phyloP scores from a whole-genome alignment of 2,888 invertebrate genomes.

The Conops quadrifasciatus region DNA sequence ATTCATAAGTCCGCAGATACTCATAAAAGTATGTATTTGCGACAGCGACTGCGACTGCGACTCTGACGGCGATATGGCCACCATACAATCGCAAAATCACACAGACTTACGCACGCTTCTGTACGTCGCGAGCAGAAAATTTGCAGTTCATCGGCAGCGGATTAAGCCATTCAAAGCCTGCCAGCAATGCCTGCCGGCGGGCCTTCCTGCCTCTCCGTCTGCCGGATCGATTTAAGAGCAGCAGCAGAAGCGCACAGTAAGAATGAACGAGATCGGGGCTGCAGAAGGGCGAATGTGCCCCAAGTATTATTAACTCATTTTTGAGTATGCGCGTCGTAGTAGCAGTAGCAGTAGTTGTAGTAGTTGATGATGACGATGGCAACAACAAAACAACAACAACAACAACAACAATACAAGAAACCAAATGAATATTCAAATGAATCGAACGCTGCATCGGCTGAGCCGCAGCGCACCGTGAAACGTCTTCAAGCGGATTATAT shows the following conservation, averaged over 20 bases:
- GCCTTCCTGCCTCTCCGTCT: conserved; percentile 5
- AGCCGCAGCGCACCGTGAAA: conserved; percentile 29
- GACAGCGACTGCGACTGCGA: background rate
- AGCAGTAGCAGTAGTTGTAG: conserved; percentile 42
- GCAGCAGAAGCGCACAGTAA: conserved; percentile 12
- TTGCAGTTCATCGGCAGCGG: conserved; percentile 61
- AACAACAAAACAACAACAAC: conserved; percentile 18
- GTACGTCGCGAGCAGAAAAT: conserved; percentile 41
- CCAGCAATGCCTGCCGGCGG: background rate
- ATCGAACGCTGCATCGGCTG: conserved; percentile 21
- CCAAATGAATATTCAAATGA: conserved; percentile 32
- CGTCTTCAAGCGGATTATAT: conserved; percentile 62
- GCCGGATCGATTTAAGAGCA: conserved; percentile 58
- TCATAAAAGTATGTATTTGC: background rate
- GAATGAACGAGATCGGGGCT: conserved; percentile 48
- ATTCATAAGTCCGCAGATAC: conserved; percentile 30
- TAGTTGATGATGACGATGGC: conserved; percentile 41
- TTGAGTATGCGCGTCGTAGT: conserved; percentile 37
- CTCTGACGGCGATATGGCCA: no score
- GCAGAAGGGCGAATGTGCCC: conserved; percentile 45
- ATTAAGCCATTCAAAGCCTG: conserved; percentile 52
- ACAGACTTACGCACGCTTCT: conserved; percentile 7
- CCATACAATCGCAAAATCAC: background rate
- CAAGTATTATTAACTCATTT: conserved; percentile 58
- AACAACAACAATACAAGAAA: conserved; percentile 14